phyloP scores from a whole-genome alignment of 1,140 invertebrate genomes.

The Macrotrachela quadricornifera region DNA sequence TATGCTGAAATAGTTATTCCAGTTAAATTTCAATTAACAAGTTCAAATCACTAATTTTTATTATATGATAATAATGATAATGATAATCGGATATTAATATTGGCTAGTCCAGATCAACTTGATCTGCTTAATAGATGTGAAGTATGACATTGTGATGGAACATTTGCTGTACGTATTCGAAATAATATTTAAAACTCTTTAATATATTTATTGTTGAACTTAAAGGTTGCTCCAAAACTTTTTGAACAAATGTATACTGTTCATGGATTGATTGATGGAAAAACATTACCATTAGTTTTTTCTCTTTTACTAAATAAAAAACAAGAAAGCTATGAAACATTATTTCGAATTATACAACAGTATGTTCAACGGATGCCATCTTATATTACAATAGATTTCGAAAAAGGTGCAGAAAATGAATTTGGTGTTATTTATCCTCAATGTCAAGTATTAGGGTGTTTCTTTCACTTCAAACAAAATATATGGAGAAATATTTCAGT shows the following conservation, averaged over 20 bases:
- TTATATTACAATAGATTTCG: not conserved
- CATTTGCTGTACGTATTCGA: not conserved
- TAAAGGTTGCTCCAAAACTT: not conserved
- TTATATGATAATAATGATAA: too few relatives aligned
- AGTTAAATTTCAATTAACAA: too few relatives aligned
- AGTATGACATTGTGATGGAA: not conserved
- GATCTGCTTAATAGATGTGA: not conserved
- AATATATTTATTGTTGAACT: not conserved
- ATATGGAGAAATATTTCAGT: not conserved
- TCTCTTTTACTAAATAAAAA: not conserved
- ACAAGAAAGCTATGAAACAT: not conserved
- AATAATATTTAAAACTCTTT: not conserved
- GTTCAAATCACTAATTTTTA: too few relatives aligned
- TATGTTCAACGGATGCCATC: not conserved
- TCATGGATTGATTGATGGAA: not conserved
- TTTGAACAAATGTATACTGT: not conserved
- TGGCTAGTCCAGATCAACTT: not conserved
- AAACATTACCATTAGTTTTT: not conserved
- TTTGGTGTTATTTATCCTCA: not conserved
- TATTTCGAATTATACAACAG: not conserved
- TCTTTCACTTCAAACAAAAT: conserved; percentile 2
- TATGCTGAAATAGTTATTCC: too few relatives aligned
- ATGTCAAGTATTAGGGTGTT: not conserved
- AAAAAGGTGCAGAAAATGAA: not conserved
- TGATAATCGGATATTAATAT: not conserved